Evolutionary conservation across 2,888 invertebrate genomes (phyloP).

Genomic region (Pterostichus madidus): DNA sequence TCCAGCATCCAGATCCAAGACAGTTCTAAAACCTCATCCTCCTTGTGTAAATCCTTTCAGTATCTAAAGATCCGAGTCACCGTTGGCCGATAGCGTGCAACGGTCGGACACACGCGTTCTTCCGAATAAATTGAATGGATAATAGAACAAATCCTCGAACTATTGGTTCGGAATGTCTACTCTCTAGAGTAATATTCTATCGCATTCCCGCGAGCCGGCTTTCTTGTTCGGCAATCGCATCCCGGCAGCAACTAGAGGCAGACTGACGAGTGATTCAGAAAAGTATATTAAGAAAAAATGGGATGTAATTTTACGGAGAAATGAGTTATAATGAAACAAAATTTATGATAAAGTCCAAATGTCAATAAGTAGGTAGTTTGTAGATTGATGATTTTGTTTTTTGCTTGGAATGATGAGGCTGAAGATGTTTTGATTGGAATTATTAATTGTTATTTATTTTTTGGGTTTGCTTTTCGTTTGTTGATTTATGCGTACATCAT

Average conservation of each 20-base stretch:
- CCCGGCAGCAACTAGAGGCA: neutral
- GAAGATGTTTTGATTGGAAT: neutral
- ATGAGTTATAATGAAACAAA: constrained; percentile 30
- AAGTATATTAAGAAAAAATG: constrained; percentile 26
- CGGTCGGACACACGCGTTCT: constrained; percentile 33
- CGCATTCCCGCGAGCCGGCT: neutral
- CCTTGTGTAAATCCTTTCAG: constrained; percentile 10
- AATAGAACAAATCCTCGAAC: constrained; percentile 62
- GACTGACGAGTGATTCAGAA: neutral
- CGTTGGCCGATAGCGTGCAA: constrained; percentile 7
- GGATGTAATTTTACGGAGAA: constrained; percentile 36
- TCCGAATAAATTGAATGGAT: constrained; percentile 61
- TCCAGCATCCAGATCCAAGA: neutral
- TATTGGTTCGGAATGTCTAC: constrained; percentile 51
- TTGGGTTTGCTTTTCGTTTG: neutral
- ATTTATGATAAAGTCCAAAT: neutral
- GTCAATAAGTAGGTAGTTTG: neutral
- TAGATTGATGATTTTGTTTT: constrained; percentile 19
- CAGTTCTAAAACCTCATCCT: constrained; percentile 5
- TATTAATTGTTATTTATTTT: neutral
- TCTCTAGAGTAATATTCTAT: neutral
- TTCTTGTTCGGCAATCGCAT: too few relatives aligned
- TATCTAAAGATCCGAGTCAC: constrained; percentile 23
- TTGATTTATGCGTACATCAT: constrained; percentile 12
- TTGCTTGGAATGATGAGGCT: neutral